Conservation (phyloP, 2,888 invertebrate genomes). For the Dione juno region DNA sequence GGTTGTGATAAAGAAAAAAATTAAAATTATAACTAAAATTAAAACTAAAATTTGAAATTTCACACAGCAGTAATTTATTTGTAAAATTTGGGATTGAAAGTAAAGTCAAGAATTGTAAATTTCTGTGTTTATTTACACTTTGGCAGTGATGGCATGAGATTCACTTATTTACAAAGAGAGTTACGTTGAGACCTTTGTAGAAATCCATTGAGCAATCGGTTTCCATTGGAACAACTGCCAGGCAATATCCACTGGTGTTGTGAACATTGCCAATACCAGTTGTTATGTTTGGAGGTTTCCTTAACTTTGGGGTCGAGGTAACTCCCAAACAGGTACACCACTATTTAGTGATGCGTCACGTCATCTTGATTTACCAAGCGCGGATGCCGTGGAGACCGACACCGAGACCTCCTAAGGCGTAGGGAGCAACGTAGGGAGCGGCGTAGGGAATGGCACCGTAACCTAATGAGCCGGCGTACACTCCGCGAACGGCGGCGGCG, state of each 20-base stretch:
- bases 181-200: slow-evolving; percentile 77
- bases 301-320: slow-evolving; percentile 20
- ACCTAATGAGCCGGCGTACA: slow-evolving; percentile 49
- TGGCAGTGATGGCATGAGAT: slow-evolving; percentile 81
- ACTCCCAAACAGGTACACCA: slow-evolving; percentile 27
- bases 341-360: slow-evolving; percentile 12
- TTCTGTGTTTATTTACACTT: slow-evolving; percentile 79
- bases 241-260: slow-evolving; percentile 34
- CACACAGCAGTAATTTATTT: slow-evolving; percentile 18
- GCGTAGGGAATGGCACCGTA: slow-evolving; percentile 40
- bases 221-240: slow-evolving; percentile 48
- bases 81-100: background rate
- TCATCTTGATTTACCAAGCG: slow-evolving; percentile 65
- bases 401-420: slow-evolving; percentile 36
- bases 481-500: slow-evolving; percentile 58
- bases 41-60: slow-evolving; percentile 2
- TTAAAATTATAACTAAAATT: background rate
- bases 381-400: slow-evolving; percentile 55
- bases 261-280: slow-evolving; percentile 35
- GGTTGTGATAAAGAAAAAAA: too few species aligned
- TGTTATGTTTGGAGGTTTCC: slow-evolving; percentile 30
- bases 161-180: slow-evolving; percentile 80
- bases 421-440: slow-evolving; percentile 41
- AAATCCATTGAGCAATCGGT: slow-evolving; percentile 64
- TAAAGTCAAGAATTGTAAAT: slow-evolving; percentile 52